Percentiles rank a stretch among this genome's conserved stretches.
These are phyloP conservation scores for Tachyglossus aculeatus DNA, from an alignment of 2,797 vertebrate species.

Conservation along the genomic window DNA sequence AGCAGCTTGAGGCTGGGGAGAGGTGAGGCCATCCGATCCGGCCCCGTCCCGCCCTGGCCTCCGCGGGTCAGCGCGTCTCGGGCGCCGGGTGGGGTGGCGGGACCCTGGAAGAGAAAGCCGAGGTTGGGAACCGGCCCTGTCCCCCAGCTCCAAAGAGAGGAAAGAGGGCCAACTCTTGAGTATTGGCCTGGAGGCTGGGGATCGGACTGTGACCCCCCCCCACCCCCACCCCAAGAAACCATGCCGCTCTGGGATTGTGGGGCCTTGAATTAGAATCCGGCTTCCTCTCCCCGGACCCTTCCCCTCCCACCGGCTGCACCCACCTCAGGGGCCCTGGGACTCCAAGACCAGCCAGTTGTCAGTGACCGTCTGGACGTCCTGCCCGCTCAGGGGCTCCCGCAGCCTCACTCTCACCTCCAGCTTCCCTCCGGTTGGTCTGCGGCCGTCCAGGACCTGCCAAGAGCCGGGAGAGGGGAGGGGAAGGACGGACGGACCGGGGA, in stretches of 20 bases:
- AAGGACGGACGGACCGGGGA: not conserved
- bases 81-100: no score
- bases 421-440: slow-evolving; percentile 91
- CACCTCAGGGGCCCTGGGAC: slow-evolving; percentile 72
- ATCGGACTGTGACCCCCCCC: not conserved
- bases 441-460: slow-evolving; percentile 90
- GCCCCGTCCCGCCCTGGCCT: no score
- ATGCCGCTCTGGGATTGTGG: no score
- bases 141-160: not conserved
- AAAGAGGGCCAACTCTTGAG: not conserved
- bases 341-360: slow-evolving; percentile 94
- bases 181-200: not conserved
- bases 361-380: slow-evolving; percentile 86
- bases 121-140: not conserved
- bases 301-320: not conserved
- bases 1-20: no score
- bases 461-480: not conserved
- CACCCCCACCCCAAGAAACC: no score
- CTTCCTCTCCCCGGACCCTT: no score
- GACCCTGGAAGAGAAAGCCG: no score
- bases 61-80: no score
- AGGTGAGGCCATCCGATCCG: no score
- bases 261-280: no score
- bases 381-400: slow-evolving; percentile 90
- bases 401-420: slow-evolving; percentile 92